phyloP scores from a whole-genome alignment of 2,113 vertebrate genomes.

The Pholis gunnellus region DNA sequence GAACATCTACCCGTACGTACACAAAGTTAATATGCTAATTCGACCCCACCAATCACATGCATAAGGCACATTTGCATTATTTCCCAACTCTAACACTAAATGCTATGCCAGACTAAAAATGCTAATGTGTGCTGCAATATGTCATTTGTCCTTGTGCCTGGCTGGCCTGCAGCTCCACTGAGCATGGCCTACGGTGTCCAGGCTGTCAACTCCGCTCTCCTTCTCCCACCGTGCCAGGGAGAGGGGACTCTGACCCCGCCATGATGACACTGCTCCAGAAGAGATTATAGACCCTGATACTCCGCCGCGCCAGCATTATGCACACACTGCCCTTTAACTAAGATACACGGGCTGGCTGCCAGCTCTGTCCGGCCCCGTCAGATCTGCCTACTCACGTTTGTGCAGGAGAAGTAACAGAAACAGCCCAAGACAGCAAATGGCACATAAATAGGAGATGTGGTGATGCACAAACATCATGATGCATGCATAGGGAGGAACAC shows the following conservation, averaged over 20 bases:
- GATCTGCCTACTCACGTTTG: constrained; percentile 60
- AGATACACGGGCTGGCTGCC: constrained; percentile 69
- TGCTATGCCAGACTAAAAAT: constrained; percentile 50
- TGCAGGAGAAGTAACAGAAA: constrained; percentile 37
- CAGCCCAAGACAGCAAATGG: constrained; percentile 12
- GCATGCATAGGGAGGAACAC: constrained; percentile 5
- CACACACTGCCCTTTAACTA: constrained; percentile 77
- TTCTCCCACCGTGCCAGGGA: constrained; percentile 41
- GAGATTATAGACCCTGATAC: constrained; percentile 79
- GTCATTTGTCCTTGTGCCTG: constrained; percentile 71
- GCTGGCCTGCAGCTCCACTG: constrained; percentile 55
- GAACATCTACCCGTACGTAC: not conserved
- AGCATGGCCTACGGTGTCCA: constrained; percentile 57
- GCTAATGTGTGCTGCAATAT: constrained; percentile 70
- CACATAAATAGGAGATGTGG: not conserved
- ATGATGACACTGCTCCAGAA: constrained; percentile 76
- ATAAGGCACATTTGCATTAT: constrained; percentile 32
- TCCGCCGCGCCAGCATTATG: constrained; percentile 71
- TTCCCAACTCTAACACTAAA: constrained; percentile 36
- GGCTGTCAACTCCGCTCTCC: constrained; percentile 72
- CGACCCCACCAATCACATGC: constrained; percentile 10
- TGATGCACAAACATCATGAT: constrained; percentile 3
- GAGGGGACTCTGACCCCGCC: constrained; percentile 70
- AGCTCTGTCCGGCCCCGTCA: constrained; percentile 59
- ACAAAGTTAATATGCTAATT: constrained; percentile 22